Evolutionary conservation across 2,113 vertebrate species (phyloP).

Genomic region (cattle (Bos taurus)): DNA sequence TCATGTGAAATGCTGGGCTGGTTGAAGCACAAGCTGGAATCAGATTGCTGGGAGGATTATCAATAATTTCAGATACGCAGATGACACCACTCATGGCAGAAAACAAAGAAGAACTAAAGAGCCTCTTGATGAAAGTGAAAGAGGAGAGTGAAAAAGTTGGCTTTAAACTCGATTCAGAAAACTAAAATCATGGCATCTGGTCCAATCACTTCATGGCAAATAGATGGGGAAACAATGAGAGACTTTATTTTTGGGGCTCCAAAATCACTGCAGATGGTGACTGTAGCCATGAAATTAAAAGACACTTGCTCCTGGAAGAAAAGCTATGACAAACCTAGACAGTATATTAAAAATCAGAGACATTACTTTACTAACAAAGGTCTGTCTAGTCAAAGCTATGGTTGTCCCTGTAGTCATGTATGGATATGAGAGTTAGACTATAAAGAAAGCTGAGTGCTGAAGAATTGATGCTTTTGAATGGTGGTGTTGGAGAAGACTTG

Average conservation of each 20-base stretch:
- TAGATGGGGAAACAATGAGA: neutral
- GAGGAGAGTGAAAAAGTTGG: neutral
- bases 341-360: neutral
- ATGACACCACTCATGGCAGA: neutral
- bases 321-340: neutral
- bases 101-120: neutral
- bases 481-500: neutral
- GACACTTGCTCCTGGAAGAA: neutral
- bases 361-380: neutral
- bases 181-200: neutral
- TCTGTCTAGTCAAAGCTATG: neutral
- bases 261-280: neutral
- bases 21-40: neutral
- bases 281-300: neutral
- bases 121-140: neutral
- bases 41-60: neutral
- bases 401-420: neutral
- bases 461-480: neutral
- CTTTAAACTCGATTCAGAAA: neutral
- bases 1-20: accelerated
- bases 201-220: neutral
- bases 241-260: neutral
- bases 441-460: neutral
- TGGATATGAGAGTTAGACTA: neutral
- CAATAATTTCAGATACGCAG: neutral